Conservation (phyloP, 2,888 invertebrate species). For the Eumacrocentrus americanus region DNA sequence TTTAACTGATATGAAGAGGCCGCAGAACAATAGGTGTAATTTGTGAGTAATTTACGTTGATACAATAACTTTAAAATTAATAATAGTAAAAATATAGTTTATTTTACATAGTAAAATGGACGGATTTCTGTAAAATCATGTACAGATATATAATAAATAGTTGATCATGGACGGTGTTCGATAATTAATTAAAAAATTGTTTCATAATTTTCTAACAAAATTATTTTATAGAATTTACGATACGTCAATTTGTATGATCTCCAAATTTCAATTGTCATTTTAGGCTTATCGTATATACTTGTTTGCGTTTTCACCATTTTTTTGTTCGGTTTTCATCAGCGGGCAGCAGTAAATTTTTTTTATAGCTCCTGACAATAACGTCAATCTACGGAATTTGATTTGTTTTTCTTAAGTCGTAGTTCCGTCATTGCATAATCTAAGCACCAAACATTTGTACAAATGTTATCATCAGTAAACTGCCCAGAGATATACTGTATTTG, state of each 20-base stretch:
- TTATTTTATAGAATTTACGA: too few species aligned
- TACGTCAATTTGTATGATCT: too few species aligned
- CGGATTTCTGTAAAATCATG: background rate
- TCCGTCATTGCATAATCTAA: slow-evolving; percentile 26
- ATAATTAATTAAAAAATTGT: background rate
- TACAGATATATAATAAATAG: background rate
- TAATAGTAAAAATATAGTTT: slow-evolving; percentile 12
- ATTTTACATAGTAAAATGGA: background rate
- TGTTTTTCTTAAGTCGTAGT: background rate
- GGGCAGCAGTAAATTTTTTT: background rate
- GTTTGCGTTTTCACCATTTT: too few species aligned
- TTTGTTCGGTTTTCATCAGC: too few species aligned
- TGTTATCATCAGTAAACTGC: slow-evolving; percentile 16
- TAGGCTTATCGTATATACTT: too few species aligned
- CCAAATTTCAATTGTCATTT: too few species aligned
- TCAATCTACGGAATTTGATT: slow-evolving; percentile 20
- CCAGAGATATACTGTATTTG: slow-evolving; percentile 14
- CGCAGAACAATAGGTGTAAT: background rate
- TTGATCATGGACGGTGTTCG: too few species aligned
- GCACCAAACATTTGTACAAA: slow-evolving; percentile 25
- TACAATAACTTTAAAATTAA: slow-evolving; percentile 5
- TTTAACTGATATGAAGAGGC: slow-evolving; percentile 16
- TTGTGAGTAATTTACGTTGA: background rate
- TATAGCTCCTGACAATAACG: slow-evolving; percentile 29
- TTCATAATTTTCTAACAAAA: too few species aligned